Evolutionary conservation across 2,888 invertebrate species (phyloP), one percentile per base, ranked within the genome.

Genomic region (Encarsia formosa): DNA sequence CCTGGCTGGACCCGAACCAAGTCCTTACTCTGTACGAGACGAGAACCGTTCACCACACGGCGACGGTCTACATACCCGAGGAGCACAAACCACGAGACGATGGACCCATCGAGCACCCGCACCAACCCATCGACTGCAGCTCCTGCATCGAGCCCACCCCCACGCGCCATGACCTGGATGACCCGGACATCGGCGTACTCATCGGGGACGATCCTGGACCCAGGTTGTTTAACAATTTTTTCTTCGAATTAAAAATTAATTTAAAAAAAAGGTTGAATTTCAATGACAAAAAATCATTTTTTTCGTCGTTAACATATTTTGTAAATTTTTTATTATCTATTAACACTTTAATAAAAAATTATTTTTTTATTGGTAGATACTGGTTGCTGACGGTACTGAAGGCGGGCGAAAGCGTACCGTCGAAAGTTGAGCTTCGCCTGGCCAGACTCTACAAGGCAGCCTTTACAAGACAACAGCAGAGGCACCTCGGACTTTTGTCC

Each of bases 361-460:
- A 29, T 29, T 34, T 20, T 32, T 44, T n/a, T 34, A 8, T 29
- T 13, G 13, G 44, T 20, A 73, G 88, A 44, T 91, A 88, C 75
- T 91, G 91, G 91, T 76, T 91, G 48, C 71, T 91, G 29, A 91
- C 91, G 1, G 86, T 89, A 48, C 80, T 89, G 60, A 81, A 83
- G 42, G 75, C 77, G 39, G 78, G 76, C 9, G 78, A 78, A 59
- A 74, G 73, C 24, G 72, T 78, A 32, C 75, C 80, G 8, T 66
- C 75, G 5, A 82, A 86, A 65, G 77, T 91, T 35, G 88, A 88
- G 73, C 78, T 86, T 58, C 83, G 83, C 69, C 76, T 91, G 54
- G 88, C 88, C 2, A 82, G 84, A 63, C 76, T 91, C 24, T 91
- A 91, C 74, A 85, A 85, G 63, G 84, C 85, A 54, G 91, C 91